phyloP scores from a whole-genome alignment of 2,888 invertebrate species.

The Criorhina ranunculi region DNA sequence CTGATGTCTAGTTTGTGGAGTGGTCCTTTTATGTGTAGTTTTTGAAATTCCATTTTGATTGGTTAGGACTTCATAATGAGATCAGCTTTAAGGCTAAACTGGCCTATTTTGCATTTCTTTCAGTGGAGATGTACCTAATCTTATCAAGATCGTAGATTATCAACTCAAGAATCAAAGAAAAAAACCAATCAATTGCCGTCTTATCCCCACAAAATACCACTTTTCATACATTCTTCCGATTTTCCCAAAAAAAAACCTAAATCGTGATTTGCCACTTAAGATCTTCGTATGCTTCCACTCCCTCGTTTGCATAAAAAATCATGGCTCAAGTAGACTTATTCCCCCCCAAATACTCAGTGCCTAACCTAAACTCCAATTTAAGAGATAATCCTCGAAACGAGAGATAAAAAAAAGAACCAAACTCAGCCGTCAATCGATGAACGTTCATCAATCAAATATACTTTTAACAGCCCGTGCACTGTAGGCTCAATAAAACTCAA shows the following conservation, averaged over 20 bases:
- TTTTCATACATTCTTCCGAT: neutral
- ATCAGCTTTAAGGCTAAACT: too few species aligned
- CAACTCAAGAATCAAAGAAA: too few species aligned
- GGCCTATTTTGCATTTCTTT: too few species aligned
- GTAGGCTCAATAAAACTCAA: slow-evolving; percentile 53
- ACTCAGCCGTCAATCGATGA: slow-evolving; percentile 41
- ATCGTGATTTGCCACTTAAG: slow-evolving; percentile 6
- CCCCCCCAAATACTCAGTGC: neutral
- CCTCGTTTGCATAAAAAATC: slow-evolving; percentile 28
- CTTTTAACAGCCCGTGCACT: slow-evolving; percentile 27
- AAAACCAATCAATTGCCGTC: slow-evolving; percentile 15
- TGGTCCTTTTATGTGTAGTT: too few species aligned
- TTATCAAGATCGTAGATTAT: too few species aligned
- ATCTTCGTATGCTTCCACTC: neutral
- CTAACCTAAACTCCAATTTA: slow-evolving; percentile 13
- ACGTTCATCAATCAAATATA: slow-evolving; percentile 57
- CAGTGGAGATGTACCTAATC: too few species aligned
- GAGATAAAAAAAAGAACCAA: neutral
- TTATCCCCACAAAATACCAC: slow-evolving; percentile 5
- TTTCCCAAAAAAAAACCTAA: neutral
- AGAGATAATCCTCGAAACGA: slow-evolving; percentile 31
- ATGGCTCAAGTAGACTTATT: slow-evolving; percentile 16
- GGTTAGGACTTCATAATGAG: too few species aligned
- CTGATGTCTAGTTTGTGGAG: too few species aligned
- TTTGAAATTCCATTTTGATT: too few species aligned